A percentile compares a stretch with the other conserved stretches of the same genome.
These are phyloP conservation scores for Acanthurus lineatus DNA, from an alignment of 2,797 vertebrate species.

Conservation along the genomic window DNA sequence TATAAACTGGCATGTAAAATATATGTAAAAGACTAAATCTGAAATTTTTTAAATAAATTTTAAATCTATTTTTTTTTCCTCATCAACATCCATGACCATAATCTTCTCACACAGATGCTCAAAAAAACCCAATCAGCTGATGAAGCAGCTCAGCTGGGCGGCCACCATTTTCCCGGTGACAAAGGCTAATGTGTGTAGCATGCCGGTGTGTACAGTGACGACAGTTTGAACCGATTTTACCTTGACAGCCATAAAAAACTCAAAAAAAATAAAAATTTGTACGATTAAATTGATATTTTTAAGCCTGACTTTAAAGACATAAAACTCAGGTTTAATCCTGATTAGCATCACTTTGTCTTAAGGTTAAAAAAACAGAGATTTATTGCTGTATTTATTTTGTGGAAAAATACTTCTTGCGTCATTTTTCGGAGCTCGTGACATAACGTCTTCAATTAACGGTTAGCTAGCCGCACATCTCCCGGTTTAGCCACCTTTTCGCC, in stretches of 20 bases:
- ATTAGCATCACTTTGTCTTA: background rate
- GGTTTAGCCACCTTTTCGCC: background rate
- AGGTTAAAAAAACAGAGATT: background rate
- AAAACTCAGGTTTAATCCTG: background rate
- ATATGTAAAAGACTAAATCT: too few relatives aligned
- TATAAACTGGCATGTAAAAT: too few relatives aligned
- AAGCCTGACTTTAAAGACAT: background rate
- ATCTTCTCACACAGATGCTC: conserved; percentile 36
- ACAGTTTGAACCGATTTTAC: background rate
- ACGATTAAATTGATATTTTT: rapidly evolving
- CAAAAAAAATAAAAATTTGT: background rate
- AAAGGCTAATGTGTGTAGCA: conserved; percentile 43
- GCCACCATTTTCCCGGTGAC: conserved; percentile 69
- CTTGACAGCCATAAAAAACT: background rate
- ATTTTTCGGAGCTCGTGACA: conserved; percentile 13
- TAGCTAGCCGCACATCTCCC: background rate
- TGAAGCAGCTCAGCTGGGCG: conserved; percentile 68
- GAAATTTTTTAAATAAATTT: too few relatives aligned
- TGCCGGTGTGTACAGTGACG: conserved; percentile 17
- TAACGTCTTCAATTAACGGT: background rate
- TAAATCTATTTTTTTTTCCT: too few relatives aligned
- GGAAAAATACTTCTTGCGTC: conserved; percentile 9
- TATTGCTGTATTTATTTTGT: background rate
- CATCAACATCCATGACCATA: conserved; percentile 22
- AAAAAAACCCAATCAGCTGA: conserved; percentile 59